Conservation (phyloP, 2,797 vertebrate species). For the Orestias chungarensis region DNA sequence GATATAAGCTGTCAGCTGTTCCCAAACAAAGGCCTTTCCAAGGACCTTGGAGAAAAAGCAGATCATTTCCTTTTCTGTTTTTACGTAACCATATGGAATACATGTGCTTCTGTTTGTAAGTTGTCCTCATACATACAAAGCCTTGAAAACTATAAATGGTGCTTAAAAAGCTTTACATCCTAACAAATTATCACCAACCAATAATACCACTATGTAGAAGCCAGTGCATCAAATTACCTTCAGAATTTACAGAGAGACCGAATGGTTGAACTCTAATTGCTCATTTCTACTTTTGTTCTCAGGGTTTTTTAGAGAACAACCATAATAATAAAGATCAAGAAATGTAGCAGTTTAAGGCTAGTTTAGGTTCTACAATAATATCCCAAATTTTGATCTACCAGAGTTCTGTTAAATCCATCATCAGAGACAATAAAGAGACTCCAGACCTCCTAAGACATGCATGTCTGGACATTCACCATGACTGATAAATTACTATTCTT, state of each 20-base stretch:
- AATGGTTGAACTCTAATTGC: too few relatives aligned
- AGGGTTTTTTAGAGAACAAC: background rate
- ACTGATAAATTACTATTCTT: too few relatives aligned
- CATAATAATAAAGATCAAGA: background rate
- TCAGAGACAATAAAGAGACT: too few relatives aligned
- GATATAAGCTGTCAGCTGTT: slow-evolving; percentile 59
- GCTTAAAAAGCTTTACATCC: background rate
- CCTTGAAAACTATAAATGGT: background rate
- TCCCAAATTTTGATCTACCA: too few relatives aligned
- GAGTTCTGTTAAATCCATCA: too few relatives aligned
- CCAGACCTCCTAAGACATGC: too few relatives aligned
- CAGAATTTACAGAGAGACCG: too few relatives aligned
- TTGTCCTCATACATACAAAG: background rate
- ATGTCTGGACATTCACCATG: too few relatives aligned
- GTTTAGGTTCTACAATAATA: too few relatives aligned
- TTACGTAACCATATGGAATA: background rate
- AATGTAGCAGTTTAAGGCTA: background rate
- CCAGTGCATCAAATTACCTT: too few relatives aligned
- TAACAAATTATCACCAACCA: background rate
- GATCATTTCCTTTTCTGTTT: background rate
- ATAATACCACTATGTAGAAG: too few relatives aligned
- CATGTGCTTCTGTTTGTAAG: background rate
- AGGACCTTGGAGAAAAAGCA: slow-evolving; percentile 63
- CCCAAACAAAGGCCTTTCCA: slow-evolving; percentile 55
- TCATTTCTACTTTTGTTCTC: too few relatives aligned